Conservation (phyloP, 2,797 vertebrate species). For the Galagoides demidoff region DNA sequence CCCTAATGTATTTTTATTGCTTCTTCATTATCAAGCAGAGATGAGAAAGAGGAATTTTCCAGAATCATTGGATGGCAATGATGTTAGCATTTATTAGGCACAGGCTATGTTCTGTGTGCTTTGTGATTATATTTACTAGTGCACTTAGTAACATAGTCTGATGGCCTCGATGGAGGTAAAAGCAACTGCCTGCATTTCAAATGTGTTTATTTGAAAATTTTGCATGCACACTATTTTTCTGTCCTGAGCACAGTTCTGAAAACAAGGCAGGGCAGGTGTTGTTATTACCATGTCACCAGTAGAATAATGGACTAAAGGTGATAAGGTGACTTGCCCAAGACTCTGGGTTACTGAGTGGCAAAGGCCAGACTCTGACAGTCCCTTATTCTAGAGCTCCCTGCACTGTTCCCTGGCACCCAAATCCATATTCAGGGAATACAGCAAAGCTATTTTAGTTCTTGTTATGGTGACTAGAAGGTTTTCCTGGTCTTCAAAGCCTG, state of each 20-base stretch:
- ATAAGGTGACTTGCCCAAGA: background rate
- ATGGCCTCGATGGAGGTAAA: background rate
- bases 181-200: background rate
- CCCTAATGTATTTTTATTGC: background rate
- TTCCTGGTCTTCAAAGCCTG: background rate
- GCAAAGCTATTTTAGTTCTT: background rate
- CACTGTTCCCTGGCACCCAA: background rate
- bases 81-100: background rate
- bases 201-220: conserved; percentile 34
- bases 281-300: background rate
- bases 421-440: background rate
- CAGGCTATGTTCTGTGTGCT: background rate
- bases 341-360: background rate
- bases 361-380: background rate
- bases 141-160: background rate
- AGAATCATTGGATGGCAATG: background rate
- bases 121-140: background rate
- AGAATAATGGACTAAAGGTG: background rate
- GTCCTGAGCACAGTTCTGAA: background rate
- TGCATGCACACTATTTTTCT: background rate
- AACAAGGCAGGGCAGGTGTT: background rate
- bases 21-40: background rate
- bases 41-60: background rate
- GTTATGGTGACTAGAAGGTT: background rate
- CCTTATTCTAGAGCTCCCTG: background rate